Evolutionary conservation across 1,140 invertebrate genomes (phyloP), one percentile per base, ranked within the genome.

Genomic region (Dicyema japonicum): DNA sequence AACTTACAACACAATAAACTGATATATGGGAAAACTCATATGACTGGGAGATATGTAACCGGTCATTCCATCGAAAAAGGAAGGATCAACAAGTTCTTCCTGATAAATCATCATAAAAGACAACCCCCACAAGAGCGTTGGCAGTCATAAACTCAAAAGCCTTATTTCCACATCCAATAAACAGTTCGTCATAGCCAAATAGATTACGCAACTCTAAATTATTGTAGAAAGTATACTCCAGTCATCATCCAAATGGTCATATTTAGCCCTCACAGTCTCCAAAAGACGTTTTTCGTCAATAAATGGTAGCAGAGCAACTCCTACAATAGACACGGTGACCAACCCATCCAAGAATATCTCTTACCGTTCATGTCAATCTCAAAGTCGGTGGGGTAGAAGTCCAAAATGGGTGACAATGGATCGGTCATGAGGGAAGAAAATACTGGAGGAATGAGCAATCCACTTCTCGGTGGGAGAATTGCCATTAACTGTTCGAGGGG

Each of bases 401-500:
- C 88, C 36, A 94, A 88, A 23, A 97, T 92, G 1, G 70, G 50
- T 1, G 82, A 94, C 37, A 68, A 64, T 2, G 72, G 66, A 53
- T 76, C 66, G 26, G 54, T 65, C 88, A 97, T 97, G 12, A 94
- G 60, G 28, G 60, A 57, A n/a, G 69, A 71, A 75, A 80, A 97
- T 2, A 75, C 66, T 30, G 60, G 51, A 19, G 88, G 88, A 28
- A 97, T 68, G 56, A 88, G 78, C 24, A 66, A 61, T 34, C 69
- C 64, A 56, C 75, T 88, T 17, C 75, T 85, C 24, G 85, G 80
- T 30, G 88, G 88, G 56, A 97, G 94, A 30, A 97, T 85, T 25
- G 76, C 70, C 85, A 97, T 97, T 31, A 97, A 52, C 55, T 97
- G 88, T 52, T 97, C 80, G 37, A 97, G 51, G 2, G 88, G 88